Conservation (phyloP, 92 coral and sea anemone species). For the Zoanthus solanderi region DNA sequence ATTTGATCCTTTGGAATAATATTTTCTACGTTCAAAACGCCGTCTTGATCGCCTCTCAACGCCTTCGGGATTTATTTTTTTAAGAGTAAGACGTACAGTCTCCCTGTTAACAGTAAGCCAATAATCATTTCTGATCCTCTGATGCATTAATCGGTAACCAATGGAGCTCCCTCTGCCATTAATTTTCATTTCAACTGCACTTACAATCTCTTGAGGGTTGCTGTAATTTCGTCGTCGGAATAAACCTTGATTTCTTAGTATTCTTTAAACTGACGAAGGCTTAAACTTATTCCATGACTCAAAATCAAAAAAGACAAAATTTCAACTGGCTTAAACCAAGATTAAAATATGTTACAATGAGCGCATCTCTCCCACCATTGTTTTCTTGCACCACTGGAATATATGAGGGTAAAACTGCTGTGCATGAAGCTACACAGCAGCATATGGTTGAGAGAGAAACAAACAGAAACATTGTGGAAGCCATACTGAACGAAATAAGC, state of each 20-base stretch:
- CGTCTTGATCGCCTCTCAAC: too few relatives aligned
- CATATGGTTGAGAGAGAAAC: neutral
- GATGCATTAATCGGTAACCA: neutral
- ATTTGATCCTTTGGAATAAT: slow-evolving; percentile 25
- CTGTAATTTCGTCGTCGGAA: slow-evolving; percentile 36
- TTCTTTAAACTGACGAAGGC: slow-evolving; percentile 58
- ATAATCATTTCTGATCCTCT: too few relatives aligned
- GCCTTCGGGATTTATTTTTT: too few relatives aligned
- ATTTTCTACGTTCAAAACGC: neutral
- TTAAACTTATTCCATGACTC: slow-evolving; percentile 40
- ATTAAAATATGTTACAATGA: slow-evolving; percentile 38
- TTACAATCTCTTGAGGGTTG: slow-evolving; percentile 37
- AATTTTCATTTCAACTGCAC: slow-evolving; percentile 50
- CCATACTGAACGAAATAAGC: slow-evolving; percentile 26
- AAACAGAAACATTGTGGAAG: neutral
- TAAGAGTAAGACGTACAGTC: too few relatives aligned
- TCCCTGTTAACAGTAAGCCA: too few relatives aligned
- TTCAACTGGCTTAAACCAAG: slow-evolving; percentile 51
- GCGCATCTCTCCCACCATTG: slow-evolving; percentile 26
- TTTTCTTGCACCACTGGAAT: slow-evolving; percentile 48
- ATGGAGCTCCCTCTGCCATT: slow-evolving; percentile 52
- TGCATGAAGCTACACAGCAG: slow-evolving; percentile 26
- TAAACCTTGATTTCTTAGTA: slow-evolving; percentile 50
- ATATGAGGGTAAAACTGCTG: slow-evolving; percentile 47
- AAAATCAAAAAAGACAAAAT: slow-evolving; percentile 31